Percentiles rank a stretch among this genome's conserved stretches.
Evolutionary conservation across 2,888 invertebrate species (phyloP).

Genomic region (Pseudoips prasinana): DNA sequence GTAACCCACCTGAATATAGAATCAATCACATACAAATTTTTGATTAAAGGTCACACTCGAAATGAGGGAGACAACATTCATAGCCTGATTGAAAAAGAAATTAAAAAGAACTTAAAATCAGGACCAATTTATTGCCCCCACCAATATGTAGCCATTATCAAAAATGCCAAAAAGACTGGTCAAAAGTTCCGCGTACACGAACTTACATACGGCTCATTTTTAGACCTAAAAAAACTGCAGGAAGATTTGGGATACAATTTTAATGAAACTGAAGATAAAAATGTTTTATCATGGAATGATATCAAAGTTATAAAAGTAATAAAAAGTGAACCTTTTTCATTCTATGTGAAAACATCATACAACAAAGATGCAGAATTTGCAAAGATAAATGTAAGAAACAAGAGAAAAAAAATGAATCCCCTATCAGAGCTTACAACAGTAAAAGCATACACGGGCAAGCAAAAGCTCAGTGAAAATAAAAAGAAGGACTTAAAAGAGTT

Average conservation of each 20-base stretch:
- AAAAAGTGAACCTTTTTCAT: constrained; percentile 6
- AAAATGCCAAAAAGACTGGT: constrained; percentile 10
- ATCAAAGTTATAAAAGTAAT: constrained; percentile 4
- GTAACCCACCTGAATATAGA: constrained; percentile 9
- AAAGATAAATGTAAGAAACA: constrained; percentile 3
- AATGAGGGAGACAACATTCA: constrained; percentile 13
- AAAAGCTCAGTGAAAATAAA: constrained; percentile 4
- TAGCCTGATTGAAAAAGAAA: constrained; percentile 23
- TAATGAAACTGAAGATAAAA: background rate
- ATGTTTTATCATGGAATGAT: constrained; percentile 3
- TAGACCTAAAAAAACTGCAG: constrained; percentile 1
- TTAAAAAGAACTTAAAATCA: constrained; percentile 18
- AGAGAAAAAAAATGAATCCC: constrained; percentile 2
- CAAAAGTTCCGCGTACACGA: constrained; percentile 4
- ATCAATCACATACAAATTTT: constrained; percentile 16
- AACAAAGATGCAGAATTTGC: constrained; percentile 2
- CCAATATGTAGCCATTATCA: constrained; percentile 19
- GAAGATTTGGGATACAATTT: constrained; percentile 8
- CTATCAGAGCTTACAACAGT: constrained; percentile 2
- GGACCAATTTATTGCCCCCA: constrained; percentile 18
- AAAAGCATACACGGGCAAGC: constrained; percentile 5
- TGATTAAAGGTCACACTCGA: constrained; percentile 24
- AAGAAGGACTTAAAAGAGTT: constrained; percentile 2
- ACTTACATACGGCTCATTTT: constrained; percentile 1
- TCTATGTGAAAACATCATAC: constrained; percentile 7